Percentiles rank a stretch among this genome's conserved stretches.
Conservation (phyloP, 2,888 invertebrate genomes). For the Coelopa pilipes region DNA sequence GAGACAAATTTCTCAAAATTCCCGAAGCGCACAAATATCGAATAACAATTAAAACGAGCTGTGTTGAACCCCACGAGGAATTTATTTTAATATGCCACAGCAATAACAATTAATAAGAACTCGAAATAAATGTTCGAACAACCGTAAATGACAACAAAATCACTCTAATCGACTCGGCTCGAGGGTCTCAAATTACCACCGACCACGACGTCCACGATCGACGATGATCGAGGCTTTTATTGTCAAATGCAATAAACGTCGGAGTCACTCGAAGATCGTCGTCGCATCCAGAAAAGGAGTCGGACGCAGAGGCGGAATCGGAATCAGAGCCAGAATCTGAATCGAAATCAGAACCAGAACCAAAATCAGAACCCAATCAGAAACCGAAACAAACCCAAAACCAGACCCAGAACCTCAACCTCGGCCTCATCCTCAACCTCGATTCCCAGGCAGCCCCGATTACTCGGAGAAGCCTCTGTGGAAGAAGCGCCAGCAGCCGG, state of each 20-base stretch:
- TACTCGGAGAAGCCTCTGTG: too few species aligned
- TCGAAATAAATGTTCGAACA: conserved; percentile 31
- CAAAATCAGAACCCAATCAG: too few species aligned
- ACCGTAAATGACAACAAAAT: conserved; percentile 27
- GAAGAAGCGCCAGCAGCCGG: too few species aligned
- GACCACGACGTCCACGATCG: neutral
- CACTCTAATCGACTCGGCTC: conserved; percentile 1
- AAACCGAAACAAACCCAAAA: too few species aligned
- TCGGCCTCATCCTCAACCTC: too few species aligned
- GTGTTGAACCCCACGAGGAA: conserved; percentile 40
- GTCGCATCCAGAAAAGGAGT: too few species aligned
- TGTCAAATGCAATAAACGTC: neutral
- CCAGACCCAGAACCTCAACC: too few species aligned
- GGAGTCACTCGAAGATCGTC: neutral
- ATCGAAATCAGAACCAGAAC: too few species aligned
- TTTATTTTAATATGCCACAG: conserved; percentile 55
- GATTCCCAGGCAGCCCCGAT: too few species aligned
- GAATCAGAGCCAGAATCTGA: too few species aligned
- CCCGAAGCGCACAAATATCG: conserved; percentile 35
- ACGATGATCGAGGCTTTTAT: too few species aligned
- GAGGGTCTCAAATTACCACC: conserved; percentile 22
- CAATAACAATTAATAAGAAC: conserved; percentile 62
- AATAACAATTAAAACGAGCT: conserved; percentile 32
- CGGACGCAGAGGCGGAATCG: too few species aligned
- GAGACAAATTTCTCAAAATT: conserved; percentile 38